A percentile compares a stretch with the other conserved stretches of the same genome.
Conservation (phyloP, 2,797 vertebrate species). For the Peromyscus aztecus region DNA sequence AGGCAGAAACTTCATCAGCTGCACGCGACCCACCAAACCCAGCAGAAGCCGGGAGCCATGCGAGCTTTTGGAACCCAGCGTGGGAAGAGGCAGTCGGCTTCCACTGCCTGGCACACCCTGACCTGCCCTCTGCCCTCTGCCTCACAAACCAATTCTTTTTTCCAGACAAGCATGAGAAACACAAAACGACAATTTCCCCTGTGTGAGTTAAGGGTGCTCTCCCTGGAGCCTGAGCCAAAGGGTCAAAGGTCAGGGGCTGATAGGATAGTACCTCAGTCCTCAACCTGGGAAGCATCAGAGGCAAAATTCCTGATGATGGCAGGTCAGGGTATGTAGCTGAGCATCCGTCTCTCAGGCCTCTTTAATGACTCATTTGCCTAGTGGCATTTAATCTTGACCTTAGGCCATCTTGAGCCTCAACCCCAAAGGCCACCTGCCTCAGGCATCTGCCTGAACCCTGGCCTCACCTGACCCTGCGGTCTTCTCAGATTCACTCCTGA, state of each 20-base stretch:
- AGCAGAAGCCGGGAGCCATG: not conserved
- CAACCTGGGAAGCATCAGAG: fast-evolving
- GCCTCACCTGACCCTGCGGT: constrained; percentile 81
- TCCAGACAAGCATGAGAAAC: not conserved
- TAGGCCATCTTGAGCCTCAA: not conserved
- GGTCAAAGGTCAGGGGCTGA: not conserved
- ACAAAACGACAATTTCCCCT: not conserved
- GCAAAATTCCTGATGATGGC: not conserved
- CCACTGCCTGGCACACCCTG: not conserved
- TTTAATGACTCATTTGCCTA: fast-evolving
- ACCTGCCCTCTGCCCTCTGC: not conserved
- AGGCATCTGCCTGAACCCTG: constrained; percentile 67
- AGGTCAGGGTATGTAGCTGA: not conserved
- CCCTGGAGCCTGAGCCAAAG: not conserved
- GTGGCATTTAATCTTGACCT: not conserved
- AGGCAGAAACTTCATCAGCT: not conserved
- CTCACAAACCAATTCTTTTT: not conserved
- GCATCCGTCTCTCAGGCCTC: not conserved
- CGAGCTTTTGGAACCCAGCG: not conserved
- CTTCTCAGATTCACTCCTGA: constrained; percentile 86
- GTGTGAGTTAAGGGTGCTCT: not conserved
- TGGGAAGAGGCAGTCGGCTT: not conserved
- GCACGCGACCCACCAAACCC: not conserved
- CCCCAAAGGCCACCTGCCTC: not conserved
- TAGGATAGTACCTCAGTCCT: not conserved